Evolutionary conservation across 1,140 invertebrate genomes (phyloP), one percentile per base, ranked within the genome.

Genomic region (Pomacea maculata): DNA sequence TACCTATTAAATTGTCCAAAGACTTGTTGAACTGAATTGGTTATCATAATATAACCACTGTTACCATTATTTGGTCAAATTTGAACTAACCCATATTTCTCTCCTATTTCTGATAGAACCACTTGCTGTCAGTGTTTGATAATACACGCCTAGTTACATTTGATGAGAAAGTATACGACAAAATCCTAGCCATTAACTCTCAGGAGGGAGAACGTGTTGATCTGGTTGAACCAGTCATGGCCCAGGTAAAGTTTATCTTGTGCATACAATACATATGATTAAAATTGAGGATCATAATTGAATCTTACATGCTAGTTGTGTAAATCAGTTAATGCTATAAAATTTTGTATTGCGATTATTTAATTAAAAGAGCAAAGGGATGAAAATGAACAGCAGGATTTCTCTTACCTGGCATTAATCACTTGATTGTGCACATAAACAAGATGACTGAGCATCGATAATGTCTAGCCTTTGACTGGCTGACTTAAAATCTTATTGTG

Each of bases 101-200:
- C 73, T 82, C 63, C 65, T 75, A 19, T 86, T 86, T 78, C 57
- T 61, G 57, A 61, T 82, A 99, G 92, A 96, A 97, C 88, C 97
- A 99, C 92, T 92, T 99, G 25, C 90, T 99, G 5, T 98, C 96
- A 10, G 98, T 99, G 85, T 99, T 99, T 92, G 97, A 99, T 90
- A 99, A 99, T 87, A 98, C 96, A 1, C 94, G 95, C 87, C 95
- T 94, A 80, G 97, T 99, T 0, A 96, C 95, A 86, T 98, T 99
- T 91, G 97, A 99, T 87, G 97, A 99, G 87, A 96, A 97, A 72
- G 96, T 97, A 86, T 99, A 99, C 89, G 98, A 99, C 88, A 98
- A 97, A 91, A 99, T 99, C 93, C 94, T 96, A 67, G 95, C 96
- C 1, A 95, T 99, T 54, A 94, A 97, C 75, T 99, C 97, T 3